Conservation (phyloP, 2,888 invertebrate species). For the Rhingia campestris region DNA sequence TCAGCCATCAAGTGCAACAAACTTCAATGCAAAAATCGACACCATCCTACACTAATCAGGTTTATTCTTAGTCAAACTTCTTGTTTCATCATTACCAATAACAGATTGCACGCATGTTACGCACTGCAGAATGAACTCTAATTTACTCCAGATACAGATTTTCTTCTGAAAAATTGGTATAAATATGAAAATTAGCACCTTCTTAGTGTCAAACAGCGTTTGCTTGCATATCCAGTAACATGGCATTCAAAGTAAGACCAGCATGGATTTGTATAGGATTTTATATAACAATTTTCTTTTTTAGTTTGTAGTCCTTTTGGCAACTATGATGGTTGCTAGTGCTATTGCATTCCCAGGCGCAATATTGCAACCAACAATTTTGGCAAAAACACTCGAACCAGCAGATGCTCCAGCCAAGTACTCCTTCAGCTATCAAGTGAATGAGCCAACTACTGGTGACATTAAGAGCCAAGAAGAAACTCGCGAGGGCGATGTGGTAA, state of each 20-base stretch:
- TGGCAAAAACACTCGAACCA: slow-evolving; percentile 47
- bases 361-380: slow-evolving; percentile 46
- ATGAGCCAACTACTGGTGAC: slow-evolving; percentile 76
- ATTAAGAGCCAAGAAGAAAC: slow-evolving; percentile 76
- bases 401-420: slow-evolving; percentile 67
- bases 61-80: slow-evolving; percentile 33
- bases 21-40: slow-evolving; percentile 30
- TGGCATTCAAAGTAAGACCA: slow-evolving; percentile 61
- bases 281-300: not conserved
- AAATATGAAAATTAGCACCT: slow-evolving; percentile 57
- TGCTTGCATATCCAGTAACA: slow-evolving; percentile 51
- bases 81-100: slow-evolving; percentile 48
- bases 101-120: slow-evolving; percentile 55
- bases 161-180: slow-evolving; percentile 44
- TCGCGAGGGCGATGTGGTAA: slow-evolving; percentile 75
- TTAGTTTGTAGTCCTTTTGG: slow-evolving; percentile 52
- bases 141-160: slow-evolving; percentile 27
- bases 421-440: slow-evolving; percentile 75
- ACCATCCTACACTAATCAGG: slow-evolving; percentile 45
- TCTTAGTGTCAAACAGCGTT: slow-evolving; percentile 46
- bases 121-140: slow-evolving; percentile 30
- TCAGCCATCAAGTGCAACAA: slow-evolving; percentile 34
- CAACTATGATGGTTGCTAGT: slow-evolving; percentile 44
- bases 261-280: not conserved
- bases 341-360: slow-evolving; percentile 34